Base-by-base conservation (phyloP, 2,888 invertebrate species). In the Acronicta psi region DNA sequence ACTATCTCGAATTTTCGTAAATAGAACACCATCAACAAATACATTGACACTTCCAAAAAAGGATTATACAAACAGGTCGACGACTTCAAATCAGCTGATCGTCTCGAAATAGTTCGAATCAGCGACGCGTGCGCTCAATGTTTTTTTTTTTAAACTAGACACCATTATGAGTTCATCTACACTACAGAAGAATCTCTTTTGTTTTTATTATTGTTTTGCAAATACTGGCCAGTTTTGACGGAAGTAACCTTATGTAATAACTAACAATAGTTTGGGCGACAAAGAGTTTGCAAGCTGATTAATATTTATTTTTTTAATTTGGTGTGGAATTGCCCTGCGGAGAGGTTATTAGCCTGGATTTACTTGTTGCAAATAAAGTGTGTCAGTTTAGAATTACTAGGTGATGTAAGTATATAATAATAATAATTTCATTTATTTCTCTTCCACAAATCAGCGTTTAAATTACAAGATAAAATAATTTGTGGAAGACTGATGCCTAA, bases 101-200 rank as follows among this genome's bases (percentile, higher is more conserved):
- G 0, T 18, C 14, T 54, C 43, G 42, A 47, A 57, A 69, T 55
- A 69, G 34, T 11, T 16, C 20, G 16, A 41, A 37, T n/a, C 38
- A 25, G 42, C 38, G 20, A 17, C 25, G 37, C 45, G 40, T 46
- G 11, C 44, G 29, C 25, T 25, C 10, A 9, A 37, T 7, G 37
- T 49, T 49, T 40, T 8, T 70, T 50, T 13, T 8, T 14, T 5
- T 47, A 73, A 75, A 79, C 79, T 64, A 53, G 77, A 58, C 49
- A 16, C 59, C 9, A 63, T 67, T 62, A 69, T 7, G 51, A 67
- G 77, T 71, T 76, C 77, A 67, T 69, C 56, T 67, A 71, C 77
- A 60, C 59, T 11, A 43, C 10, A 1, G 13, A 43, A 18, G 29
- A 36, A 6, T 44, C n/a, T 13, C 38, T 58, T 62, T 53, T 59